These are phyloP conservation scores for Chydorus sphaericus DNA, from an alignment of 2,888 invertebrate genomes.

Conservation along the genomic window DNA sequence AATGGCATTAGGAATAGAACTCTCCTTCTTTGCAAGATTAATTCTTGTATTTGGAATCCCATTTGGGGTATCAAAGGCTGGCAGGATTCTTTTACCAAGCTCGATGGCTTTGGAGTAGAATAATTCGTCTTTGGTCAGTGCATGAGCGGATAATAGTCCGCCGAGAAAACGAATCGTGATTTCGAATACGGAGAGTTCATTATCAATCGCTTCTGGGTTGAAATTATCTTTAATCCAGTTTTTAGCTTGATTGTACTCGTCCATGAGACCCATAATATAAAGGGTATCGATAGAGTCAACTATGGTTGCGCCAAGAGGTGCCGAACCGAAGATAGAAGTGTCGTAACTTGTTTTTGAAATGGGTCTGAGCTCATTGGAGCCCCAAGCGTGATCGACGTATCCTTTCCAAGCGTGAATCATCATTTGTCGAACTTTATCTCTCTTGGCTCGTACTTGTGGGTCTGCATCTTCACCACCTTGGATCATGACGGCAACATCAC, in stretches of 20 bases:
- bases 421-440: conserved; percentile 91
- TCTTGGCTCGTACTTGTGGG: conserved; percentile 46
- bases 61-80: conserved; percentile 93
- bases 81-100: conserved; percentile 82
- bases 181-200: conserved; percentile 94
- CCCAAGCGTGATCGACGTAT: conserved; percentile 95
- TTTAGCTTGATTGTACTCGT: conserved; percentile 82
- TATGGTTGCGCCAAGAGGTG: conserved; percentile 74
- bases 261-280: conserved; percentile 86
- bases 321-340: conserved; percentile 77
- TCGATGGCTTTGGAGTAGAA: conserved; percentile 83
- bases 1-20: conserved; percentile 62
- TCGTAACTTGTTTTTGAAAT: conserved; percentile 76
- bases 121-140: conserved; percentile 87
- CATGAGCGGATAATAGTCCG: conserved; percentile 81
- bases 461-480: conserved; percentile 55
- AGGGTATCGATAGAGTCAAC: conserved; percentile 93
- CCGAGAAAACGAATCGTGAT: conserved; percentile 96
- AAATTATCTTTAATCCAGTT: conserved; percentile 85
- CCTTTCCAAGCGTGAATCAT: conserved; percentile 96
- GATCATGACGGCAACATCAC: no score
- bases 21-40: conserved; percentile 76
- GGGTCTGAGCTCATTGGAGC: conserved; percentile 91
- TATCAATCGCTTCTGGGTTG: conserved; percentile 41
- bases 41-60: conserved; percentile 91